Percentiles rank a stretch among this genome's conserved stretches.
phyloP scores from a whole-genome alignment of 2,888 invertebrate genomes.

The Standfussiana lucernea region DNA sequence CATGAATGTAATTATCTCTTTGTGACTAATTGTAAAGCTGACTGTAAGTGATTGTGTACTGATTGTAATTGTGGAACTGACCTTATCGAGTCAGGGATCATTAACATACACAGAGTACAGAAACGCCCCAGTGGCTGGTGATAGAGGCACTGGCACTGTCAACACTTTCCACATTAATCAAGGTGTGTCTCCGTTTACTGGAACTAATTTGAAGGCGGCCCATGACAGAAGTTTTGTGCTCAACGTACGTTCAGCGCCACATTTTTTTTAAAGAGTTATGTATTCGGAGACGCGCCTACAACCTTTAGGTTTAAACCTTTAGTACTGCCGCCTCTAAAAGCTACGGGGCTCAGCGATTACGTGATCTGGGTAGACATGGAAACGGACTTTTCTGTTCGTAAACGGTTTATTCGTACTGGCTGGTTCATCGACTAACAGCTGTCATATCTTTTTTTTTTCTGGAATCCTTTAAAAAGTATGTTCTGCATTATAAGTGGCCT shows the following conservation, averaged over 20 bases:
- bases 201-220: not conserved
- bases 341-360: not conserved
- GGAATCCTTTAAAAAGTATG: not conserved
- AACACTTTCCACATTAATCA: not conserved
- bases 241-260: not conserved
- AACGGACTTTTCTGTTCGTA: slow-evolving; percentile 4
- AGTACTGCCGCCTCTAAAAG: not conserved
- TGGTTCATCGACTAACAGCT: slow-evolving; percentile 14
- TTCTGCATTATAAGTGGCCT: slow-evolving; percentile 34
- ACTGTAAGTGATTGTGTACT: too few relatives aligned
- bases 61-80: too few relatives aligned
- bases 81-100: not conserved
- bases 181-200: not conserved
- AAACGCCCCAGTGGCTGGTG: not conserved
- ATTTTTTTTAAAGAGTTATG: not conserved
- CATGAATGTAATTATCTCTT: slow-evolving; percentile 8
- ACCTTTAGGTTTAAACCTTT: not conserved
- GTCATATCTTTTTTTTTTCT: slow-evolving; percentile 20
- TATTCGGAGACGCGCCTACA: not conserved
- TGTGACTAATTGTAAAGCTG: slow-evolving; percentile 32
- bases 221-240: not conserved
- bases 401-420: not conserved
- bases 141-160: not conserved
- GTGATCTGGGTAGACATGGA: not conserved
- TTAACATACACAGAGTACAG: slow-evolving; percentile 1